Base-by-base conservation (phyloP, 2,113 vertebrate genomes). In the Tricholaema leucomelas region DNA sequence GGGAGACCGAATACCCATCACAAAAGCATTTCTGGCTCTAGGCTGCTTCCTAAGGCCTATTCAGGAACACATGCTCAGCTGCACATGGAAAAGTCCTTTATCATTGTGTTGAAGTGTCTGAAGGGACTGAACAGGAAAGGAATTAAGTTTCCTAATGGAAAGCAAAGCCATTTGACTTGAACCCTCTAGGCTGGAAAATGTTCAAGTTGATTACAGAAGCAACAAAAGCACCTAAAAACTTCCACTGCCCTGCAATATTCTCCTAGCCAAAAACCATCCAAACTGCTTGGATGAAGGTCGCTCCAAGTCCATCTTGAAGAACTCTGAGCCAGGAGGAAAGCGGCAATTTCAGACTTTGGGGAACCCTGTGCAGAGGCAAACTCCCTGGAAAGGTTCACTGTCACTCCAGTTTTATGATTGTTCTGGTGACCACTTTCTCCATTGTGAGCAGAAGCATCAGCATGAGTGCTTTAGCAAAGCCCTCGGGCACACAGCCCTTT, bases 121-220 rank as follows among this genome's bases (percentile, higher is more conserved):
- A 93, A 84, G 71, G 91, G 67, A 91, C 42, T 74, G 60, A 85
- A 87, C 20, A 64, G 82, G 75, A 85, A 87, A 85, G 58, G 36
- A 88, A 93, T 74, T 60, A 36, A 88, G 35, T 60, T 83, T 71
- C 63, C 70, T 85, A 91, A 89, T 24, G 33, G 40, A 59, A 90
- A 81, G 65, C 66, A 89, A 92, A 92, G 79, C 54, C 72, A 24
- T 42, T 30, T 70, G 38, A 90, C 55, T 73, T 89, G 81, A 87
- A 87, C 21, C 35, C n/a, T 66, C 36, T 75, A 56, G 67, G 69
- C 81, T 55, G 30, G 54, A 93, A 89, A 89, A 35, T 5, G 14
- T 44, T 86, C 17, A 27, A 55, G n/a, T 5, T 91, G 28, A 69
- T 56, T 80, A 67, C 61, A 52, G 77, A 83, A 85, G 27, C 9